Evolutionary conservation across 2,888 invertebrate species (phyloP), one percentile per base, ranked within the genome.

Genomic region (Drosophila cracens): DNA sequence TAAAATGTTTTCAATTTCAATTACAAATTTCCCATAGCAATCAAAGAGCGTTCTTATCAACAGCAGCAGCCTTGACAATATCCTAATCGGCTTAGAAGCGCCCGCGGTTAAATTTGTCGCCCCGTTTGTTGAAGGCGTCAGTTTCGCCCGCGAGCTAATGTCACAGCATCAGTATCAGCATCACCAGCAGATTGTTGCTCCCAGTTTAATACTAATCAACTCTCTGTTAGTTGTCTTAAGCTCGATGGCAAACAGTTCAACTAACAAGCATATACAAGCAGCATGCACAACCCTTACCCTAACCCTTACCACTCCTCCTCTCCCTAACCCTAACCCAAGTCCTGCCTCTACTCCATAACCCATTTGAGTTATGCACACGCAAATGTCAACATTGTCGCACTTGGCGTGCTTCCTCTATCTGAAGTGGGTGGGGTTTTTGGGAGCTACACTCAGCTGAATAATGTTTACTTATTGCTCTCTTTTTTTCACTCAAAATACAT

Each of bases 311-410:
- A 16, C 8, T 40, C 8, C 29, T 8, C 36, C n/a, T 21, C 4
- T 31, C 16, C 16, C 25, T 7, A 27, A 29, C 27, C 34, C 53
- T 25, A n/a, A 27, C 25, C 6, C 54, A n/a, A 8, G 36, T 56
- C n/a, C 16, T 38, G 38, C 62, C 71, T 16, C 36, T 29, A 33
- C 25, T 49, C 57, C 29, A 25, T 48, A 31, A 31, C 58, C 54
- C 52, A 38, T 38, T 61, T 40, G 46, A 38, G 46, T 10, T 38
- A 40, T 40, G 57, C 70, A 72, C 80, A 75, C 74, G 82, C 80
- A 79, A 83, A 90, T 90, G 89, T 88, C 87, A 87, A 90, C 87
- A 87, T 74, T 79, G 81, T 82, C 75, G 86, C 90, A 87, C 87
- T 87, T 90, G 80, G 72, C 51, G 64, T 72, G 77, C 72, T 82